Evolutionary conservation across 2,113 vertebrate species (phyloP), one percentile per base, ranked within the genome.

Genomic region (Stercorarius parasiticus): DNA sequence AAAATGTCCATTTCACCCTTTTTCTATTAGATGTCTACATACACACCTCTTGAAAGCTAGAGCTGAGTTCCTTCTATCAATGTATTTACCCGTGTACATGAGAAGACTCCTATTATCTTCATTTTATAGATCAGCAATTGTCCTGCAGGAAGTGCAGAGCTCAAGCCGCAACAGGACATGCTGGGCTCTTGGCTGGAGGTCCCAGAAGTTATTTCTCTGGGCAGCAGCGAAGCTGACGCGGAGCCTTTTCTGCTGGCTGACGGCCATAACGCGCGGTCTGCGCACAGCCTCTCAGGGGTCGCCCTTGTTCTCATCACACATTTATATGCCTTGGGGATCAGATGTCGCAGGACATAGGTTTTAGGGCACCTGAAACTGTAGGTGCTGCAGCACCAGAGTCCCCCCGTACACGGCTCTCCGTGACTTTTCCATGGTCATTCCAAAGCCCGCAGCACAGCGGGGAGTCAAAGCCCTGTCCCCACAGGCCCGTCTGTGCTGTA

Each of bases 211-310:
- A 45, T n/a, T 72, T 61, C 43, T 89, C 27, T 15, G 34, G 9
- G 45, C 61, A 74, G n/a, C 36, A 38, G 12, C 6, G 21, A 62
- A 53, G 55, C n/a, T 11, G 52, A 61, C 0, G 2, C 0, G 0
- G 5, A 15, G 34, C 15, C 40, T 55, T 86, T 59, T 27, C 40
- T 61, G 32, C n/a, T 70, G 88, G 27, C n/a, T 55, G 8, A 25
- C 11, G 11, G 12, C 43, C 56, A 3, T 29, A 45, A 15, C 13
- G 56, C 53, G 62, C 34, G 15, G 10, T 20, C 66, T 43, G 16
- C 38, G 42, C 10, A 13, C n/a, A 45, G 32, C 25, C 29, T 76
- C 34, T 50, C 18, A 3, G 3, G 13, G 25, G n/a, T 45, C 61
- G 38, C 29, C 64, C 67, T 20, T 62, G 49, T 47, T 52, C 65